Percentiles rank a stretch among this genome's conserved stretches.
Conservation (phyloP, 2,113 vertebrate species). For the Eudyptes chrysolophus region DNA sequence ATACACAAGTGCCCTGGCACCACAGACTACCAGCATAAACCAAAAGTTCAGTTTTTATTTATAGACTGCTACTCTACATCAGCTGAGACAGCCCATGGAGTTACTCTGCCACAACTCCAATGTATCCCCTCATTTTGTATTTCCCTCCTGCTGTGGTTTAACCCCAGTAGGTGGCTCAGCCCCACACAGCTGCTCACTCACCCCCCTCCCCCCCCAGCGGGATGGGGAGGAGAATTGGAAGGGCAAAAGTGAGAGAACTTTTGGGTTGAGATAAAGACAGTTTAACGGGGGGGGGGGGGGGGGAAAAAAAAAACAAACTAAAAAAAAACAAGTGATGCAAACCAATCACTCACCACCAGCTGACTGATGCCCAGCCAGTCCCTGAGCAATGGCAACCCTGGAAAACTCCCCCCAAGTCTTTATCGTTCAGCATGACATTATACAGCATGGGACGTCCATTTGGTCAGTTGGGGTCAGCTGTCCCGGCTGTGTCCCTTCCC, state of each 20-base stretch:
- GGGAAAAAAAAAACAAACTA: background rate
- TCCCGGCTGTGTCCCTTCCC: background rate
- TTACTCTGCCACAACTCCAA: background rate
- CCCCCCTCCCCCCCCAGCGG: rapidly evolving
- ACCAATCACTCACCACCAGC: background rate
- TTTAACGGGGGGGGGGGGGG: too few relatives aligned
- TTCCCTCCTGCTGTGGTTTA: background rate
- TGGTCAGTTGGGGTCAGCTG: too few relatives aligned
- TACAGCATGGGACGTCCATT: background rate
- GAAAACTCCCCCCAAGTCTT: background rate
- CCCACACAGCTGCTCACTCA: background rate
- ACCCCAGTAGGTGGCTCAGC: background rate
- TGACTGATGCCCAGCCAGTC: background rate
- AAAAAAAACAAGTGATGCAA: background rate
- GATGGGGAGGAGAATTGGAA: background rate
- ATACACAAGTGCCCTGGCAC: background rate
- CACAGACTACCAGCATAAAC: background rate
- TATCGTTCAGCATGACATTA: background rate
- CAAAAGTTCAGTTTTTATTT: background rate
- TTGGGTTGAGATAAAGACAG: background rate
- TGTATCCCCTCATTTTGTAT: background rate
- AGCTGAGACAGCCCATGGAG: background rate
- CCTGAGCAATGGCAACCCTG: background rate
- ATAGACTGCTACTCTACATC: background rate
- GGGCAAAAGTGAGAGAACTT: background rate